A percentile compares a stretch with the other conserved stretches of the same genome.
Evolutionary conservation across 2,113 vertebrate genomes (phyloP).

Genomic region (Tragelaphus scriptus): DNA sequence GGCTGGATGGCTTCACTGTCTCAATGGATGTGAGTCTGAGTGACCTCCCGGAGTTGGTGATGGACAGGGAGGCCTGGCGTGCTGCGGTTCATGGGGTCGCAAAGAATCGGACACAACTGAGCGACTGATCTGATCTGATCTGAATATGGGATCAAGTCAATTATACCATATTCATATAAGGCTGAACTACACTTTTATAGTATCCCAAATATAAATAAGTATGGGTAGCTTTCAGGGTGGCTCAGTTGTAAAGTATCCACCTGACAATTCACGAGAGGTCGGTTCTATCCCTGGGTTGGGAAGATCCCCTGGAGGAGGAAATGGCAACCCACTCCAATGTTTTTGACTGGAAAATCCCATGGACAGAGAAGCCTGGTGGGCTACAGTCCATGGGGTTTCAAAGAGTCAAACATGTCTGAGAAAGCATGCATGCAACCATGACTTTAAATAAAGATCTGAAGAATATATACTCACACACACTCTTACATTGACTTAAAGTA

Average conservation of each 20-base stretch:
- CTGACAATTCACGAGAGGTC: neutral
- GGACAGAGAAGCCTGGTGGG: neutral
- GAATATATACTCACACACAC: neutral
- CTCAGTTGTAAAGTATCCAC: neutral
- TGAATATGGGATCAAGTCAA: neutral
- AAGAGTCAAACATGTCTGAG: neutral
- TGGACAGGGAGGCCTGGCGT: too few species aligned
- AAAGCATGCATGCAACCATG: neutral
- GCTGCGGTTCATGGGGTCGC: too few species aligned
- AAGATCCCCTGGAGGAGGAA: neutral
- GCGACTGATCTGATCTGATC: too few species aligned
- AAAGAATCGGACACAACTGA: too few species aligned
- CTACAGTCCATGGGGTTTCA: neutral
- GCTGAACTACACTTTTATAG: neutral
- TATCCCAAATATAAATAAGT: neutral
- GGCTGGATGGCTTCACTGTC: too few species aligned
- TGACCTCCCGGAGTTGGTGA: too few species aligned
- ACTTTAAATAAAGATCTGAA: neutral
- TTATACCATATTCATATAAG: neutral
- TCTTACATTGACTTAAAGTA: neutral
- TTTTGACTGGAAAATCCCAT: neutral
- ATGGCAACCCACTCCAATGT: neutral
- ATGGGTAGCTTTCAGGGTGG: neutral
- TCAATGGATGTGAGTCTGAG: too few species aligned
- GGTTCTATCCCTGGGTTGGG: neutral